Evolutionary conservation across 1,140 invertebrate genomes (phyloP), one percentile per base, ranked within the genome.

Genomic region (Drusus annulatus): DNA sequence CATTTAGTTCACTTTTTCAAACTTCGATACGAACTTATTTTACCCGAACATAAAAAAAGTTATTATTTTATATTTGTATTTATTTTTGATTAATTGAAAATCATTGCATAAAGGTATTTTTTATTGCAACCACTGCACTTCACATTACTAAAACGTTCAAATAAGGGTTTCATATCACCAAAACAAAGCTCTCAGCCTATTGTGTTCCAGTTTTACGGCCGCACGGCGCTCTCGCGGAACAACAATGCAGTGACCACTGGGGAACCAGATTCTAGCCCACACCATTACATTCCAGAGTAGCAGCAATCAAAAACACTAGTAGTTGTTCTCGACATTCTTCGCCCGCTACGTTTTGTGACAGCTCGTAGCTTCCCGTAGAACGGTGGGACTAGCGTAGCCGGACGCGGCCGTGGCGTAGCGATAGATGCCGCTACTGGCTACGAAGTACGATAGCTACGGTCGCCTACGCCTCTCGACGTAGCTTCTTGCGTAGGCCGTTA

Each of bases 351-450:
- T 19, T 23, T 19, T 23, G 6, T 19, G 56, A 60, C 56, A 60
- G 17, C 56, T 23, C 56, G 56, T 23, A 21, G 23, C 56, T 8
- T 16, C 56, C 25, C 62, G 62, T 65, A 65, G 62, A 45, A 23
- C 68, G 36, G 8, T 16, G 36, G 36, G 36, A 45, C 36, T 45
- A 7, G 36, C 8, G 36, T 8, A 36, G 28, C 16, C 23, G 71
- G 15, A 74, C 71, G 52, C 71, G 52, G 23, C 71, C 71, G 71
- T 52, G 23, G 3, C 50, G 16, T 52, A 52, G 50, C 71, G 71
- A 23, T 28, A 54, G 71, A 74, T 74, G 51, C 50, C 71, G 71
- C 71, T 74, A 74, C 71, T 74, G 71, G 51, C 71, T 74, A 54
- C 71, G 21, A 15, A n/a, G 36, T 45, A 45, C 36, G 36, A 45